Base-by-base conservation (phyloP, 2,797 vertebrate species). In the Thaleichthys pacificus region DNA sequence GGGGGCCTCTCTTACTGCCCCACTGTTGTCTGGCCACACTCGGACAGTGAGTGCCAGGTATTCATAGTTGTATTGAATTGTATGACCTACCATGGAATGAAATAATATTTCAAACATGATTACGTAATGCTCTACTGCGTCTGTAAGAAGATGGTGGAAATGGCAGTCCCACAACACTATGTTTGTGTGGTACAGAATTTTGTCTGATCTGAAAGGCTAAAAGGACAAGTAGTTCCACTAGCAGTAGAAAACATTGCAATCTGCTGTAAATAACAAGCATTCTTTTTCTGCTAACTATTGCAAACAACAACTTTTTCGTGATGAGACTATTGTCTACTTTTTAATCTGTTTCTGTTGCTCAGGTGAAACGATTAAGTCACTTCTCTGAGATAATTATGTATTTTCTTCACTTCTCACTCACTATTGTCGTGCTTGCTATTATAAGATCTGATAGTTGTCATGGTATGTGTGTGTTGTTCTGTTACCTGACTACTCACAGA, bases 401-500 rank as follows among this genome's bases (percentile, higher is more conserved):
- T 77, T 81, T 82, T 85, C 80, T 82, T 75, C 75, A 77, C 79
- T 83, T 60, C 11, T 60, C 66, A 66, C 5, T 63, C 35, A 66
- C 21, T 57, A 56, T 4, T 15, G 11, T 57, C 26, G 21, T 26
- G 28, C 28, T 38, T n/a, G 26, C 58, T 58, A 73, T 85, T 77
- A 80, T 79, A 82, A 79, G 76, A 77, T 82, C 14, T 79, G 77
- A 70, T 80, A 61, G 71, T 83, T 82, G 77, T 86, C 79, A 70
- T 80, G 74, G 47, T 66, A 19, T 54, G 17, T 54, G 42, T 30
- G n/a, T 65, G 38, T 26, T 78, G 75, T 73, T 68, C 42, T 42
- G 80, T 81, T 85, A 87, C 87, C 88, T 88, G 84, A 77, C 69
- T 70, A 58, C 81, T 85, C 83, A 85, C 77, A 86, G 82, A 86